Evolutionary conservation across 2,797 vertebrate genomes (phyloP).

Genomic region (Malurus splendens): DNA sequence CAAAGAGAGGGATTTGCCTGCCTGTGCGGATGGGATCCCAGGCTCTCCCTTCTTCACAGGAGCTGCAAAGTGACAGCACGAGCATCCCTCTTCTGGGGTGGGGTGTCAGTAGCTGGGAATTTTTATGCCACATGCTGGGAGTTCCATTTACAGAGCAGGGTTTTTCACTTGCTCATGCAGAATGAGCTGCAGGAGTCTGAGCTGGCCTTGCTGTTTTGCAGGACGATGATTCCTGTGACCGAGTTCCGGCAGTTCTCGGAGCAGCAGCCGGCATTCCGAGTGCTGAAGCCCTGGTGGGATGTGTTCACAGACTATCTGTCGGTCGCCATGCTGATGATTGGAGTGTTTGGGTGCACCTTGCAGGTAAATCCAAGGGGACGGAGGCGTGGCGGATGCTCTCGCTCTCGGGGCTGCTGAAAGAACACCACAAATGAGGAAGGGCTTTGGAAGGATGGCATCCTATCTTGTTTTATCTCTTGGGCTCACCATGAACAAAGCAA

Average conservation of each 20-base stretch:
- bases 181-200: neutral
- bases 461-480: neutral
- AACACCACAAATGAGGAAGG: neutral
- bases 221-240: constrained; percentile 97
- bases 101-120: neutral
- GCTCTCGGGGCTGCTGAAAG: accelerated
- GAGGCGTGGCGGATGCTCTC: accelerated
- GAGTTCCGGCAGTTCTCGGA: constrained; percentile 98
- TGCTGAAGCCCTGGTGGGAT: constrained; percentile 99
- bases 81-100: neutral
- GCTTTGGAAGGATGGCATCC: neutral
- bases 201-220: constrained; percentile 57
- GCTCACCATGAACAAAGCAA: neutral
- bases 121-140: neutral
- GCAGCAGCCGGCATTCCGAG: constrained; percentile 94
- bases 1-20: neutral
- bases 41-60: neutral
- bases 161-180: neutral
- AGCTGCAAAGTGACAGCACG: neutral
- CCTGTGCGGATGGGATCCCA: accelerated
- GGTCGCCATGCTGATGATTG: constrained; percentile 97
- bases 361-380: constrained; percentile 75
- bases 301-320: constrained; percentile 97
- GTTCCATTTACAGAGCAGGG: neutral
- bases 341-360: constrained; percentile 94